phyloP scores from a whole-genome alignment of 2,888 invertebrate species.

The Zygaena filipendulae region DNA sequence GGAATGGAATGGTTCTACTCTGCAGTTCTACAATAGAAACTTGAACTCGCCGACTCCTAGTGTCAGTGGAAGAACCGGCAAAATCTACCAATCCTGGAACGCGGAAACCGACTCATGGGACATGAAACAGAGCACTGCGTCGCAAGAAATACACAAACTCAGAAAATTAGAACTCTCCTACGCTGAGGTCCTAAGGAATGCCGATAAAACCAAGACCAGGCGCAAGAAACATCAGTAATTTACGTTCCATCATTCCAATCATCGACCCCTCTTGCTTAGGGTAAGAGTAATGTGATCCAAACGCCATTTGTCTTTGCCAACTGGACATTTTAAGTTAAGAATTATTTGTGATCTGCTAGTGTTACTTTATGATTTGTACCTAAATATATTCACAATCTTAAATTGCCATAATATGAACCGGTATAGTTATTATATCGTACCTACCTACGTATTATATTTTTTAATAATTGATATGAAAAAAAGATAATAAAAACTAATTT shows the following conservation, averaged over 20 bases:
- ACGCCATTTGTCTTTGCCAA: conserved; percentile 65
- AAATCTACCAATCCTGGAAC: conserved; percentile 61
- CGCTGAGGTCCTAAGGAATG: conserved; percentile 83
- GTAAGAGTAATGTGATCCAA: conserved; percentile 55
- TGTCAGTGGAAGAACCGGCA: conserved; percentile 55
- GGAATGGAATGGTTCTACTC: conserved; percentile 77
- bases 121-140: conserved; percentile 75
- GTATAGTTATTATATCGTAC: conserved; percentile 39
- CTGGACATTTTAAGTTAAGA: conserved; percentile 59
- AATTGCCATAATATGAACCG: conserved; percentile 58
- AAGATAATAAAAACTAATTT: too few relatives aligned
- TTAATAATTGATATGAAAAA: too few relatives aligned
- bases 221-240: conserved; percentile 63
- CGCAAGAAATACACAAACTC: conserved; percentile 84
- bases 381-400: conserved; percentile 47
- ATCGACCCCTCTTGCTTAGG: conserved; percentile 47
- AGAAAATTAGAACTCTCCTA: conserved; percentile 85
- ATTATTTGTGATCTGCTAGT: conserved; percentile 66
- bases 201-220: conserved; percentile 67
- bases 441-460: conserved; percentile 15
- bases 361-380: conserved; percentile 54
- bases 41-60: conserved; percentile 71
- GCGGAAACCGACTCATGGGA: conserved; percentile 58
- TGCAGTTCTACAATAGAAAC: conserved; percentile 75
- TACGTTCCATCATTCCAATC: conserved; percentile 34